Evolutionary conservation across 2,113 vertebrate genomes (phyloP).

Genomic region (Pygoscelis antarcticus): DNA sequence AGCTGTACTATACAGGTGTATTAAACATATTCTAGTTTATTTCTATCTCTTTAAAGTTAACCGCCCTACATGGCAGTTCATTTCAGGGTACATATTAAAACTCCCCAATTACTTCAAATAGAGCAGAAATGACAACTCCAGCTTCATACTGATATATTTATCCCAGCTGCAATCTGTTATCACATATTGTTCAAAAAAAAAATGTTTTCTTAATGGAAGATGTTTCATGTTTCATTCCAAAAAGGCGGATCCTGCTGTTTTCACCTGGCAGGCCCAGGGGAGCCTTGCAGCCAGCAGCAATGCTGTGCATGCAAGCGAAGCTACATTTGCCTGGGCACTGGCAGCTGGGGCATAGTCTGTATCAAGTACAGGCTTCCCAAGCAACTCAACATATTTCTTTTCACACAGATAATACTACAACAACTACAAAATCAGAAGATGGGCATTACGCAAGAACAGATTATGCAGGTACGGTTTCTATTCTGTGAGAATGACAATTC

Average conservation of each 20-base stretch:
- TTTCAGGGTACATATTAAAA: conserved; percentile 44
- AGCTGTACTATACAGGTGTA: neutral
- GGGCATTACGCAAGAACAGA: conserved; percentile 92
- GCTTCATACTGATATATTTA: conserved; percentile 13
- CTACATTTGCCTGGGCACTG: neutral
- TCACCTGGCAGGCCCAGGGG: conserved; percentile 1
- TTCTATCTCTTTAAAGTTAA: conserved; percentile 6
- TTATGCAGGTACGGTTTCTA: conserved; percentile 82
- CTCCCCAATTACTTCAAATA: conserved; percentile 28
- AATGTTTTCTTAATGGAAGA: neutral
- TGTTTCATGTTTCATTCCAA: neutral
- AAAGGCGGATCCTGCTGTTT: neutral
- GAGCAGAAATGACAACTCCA: conserved; percentile 43
- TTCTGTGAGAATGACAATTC: neutral
- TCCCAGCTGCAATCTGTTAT: conserved; percentile 43
- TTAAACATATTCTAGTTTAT: conserved; percentile 7
- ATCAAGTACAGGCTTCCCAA: neutral
- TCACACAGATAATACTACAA: conserved; percentile 85
- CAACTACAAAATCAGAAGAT: conserved; percentile 89
- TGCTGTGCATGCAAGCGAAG: neutral
- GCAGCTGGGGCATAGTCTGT: neutral
- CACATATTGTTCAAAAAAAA: neutral
- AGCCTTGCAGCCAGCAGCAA: neutral
- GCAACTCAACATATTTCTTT: conserved; percentile 28
- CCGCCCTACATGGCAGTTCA: neutral